Conservation (phyloP, 2,888 invertebrate genomes). For the Stenodema calcarata region DNA sequence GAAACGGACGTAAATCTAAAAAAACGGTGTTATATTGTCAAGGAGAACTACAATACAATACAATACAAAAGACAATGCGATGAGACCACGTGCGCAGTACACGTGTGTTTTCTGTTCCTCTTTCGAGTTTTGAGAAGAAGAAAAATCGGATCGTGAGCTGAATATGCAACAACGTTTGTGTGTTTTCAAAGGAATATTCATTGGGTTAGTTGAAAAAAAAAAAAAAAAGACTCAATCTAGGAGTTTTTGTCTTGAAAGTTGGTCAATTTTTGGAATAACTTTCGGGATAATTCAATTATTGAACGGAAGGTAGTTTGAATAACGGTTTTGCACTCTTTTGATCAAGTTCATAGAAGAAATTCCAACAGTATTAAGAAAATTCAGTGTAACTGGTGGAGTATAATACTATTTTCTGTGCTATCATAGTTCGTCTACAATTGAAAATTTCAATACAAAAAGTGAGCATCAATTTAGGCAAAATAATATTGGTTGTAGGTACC, state of each 20-base stretch:
- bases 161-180: background rate
- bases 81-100: background rate
- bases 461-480: no score
- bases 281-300: no score
- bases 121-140: background rate
- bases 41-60: background rate
- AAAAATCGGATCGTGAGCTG: background rate
- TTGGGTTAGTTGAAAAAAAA: background rate
- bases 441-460: no score
- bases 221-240: background rate
- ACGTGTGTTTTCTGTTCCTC: background rate
- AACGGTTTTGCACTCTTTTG: no score
- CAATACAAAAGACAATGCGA: background rate
- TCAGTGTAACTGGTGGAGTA: no score
- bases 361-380: no score
- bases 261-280: background rate
- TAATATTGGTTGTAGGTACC: no score
- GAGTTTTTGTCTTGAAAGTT: background rate
- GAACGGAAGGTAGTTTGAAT: no score
- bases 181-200: background rate
- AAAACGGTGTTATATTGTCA: background rate
- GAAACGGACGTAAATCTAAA: slow-evolving; percentile 4
- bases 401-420: no score
- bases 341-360: no score
- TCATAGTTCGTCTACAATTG: no score